A percentile compares a stretch with the other conserved stretches of the same genome.
Conservation (phyloP, 92 coral and sea anemone genomes). For the Heliopora coerulea region DNA sequence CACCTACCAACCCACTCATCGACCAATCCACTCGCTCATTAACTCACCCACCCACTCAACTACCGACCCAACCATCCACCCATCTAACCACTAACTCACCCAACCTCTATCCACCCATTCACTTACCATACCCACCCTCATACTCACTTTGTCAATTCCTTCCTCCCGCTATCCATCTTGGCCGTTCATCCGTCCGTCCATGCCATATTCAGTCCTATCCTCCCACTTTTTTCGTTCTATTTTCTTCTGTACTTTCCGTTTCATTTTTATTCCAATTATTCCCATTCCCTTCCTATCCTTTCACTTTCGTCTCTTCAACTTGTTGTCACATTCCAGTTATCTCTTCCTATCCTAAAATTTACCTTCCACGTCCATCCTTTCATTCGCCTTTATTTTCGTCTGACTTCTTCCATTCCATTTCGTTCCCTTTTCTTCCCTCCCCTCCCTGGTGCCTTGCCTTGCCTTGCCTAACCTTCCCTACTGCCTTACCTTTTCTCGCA, state of each 20-base stretch:
- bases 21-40: too few relatives aligned
- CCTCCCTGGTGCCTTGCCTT: slow-evolving; percentile 60
- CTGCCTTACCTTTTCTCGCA: slow-evolving; percentile 13
- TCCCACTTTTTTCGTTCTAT: slow-evolving; percentile 64
- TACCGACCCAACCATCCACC: too few relatives aligned
- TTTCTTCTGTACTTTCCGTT: slow-evolving; percentile 52
- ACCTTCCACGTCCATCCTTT: too few relatives aligned
- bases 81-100: neutral
- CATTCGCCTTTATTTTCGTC: too few relatives aligned
- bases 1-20: too few relatives aligned
- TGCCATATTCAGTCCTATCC: neutral
- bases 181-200: neutral
- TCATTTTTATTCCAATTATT: slow-evolving; percentile 51
- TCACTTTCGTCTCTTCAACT: too few relatives aligned
- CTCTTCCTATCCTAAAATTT: too few relatives aligned
- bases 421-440: slow-evolving; percentile 23
- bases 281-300: too few relatives aligned
- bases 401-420: neutral
- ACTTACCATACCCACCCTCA: neutral
- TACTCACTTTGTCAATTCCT: neutral
- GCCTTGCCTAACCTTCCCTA: slow-evolving; percentile 17
- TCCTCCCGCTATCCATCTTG: neutral
- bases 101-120: neutral
- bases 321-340: too few relatives aligned
- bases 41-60: too few relatives aligned